Evolutionary conservation across 2,797 vertebrate genomes (phyloP), one percentile per base, ranked within the genome.

Genomic region (Amblyraja radiata): DNA sequence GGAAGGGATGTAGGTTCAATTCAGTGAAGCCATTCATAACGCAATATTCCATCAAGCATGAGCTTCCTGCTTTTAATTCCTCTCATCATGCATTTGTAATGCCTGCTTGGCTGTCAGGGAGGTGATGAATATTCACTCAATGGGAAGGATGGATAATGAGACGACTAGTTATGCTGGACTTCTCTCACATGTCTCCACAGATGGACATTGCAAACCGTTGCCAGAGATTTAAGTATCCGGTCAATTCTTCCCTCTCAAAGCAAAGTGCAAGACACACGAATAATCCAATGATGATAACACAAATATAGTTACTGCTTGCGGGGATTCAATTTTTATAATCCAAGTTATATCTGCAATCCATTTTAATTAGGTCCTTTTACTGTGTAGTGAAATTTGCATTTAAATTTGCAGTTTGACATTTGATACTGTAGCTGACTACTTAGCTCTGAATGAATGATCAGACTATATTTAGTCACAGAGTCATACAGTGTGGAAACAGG

Each of bases 91-190:
- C 23, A 83, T 58, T 63, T 63, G 25, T 86, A 28, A 86, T 86
- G 28, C 32, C 1, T 32, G 84, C n/a, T n/a, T n/a, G 61, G 28
- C 61, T 65, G 16, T 65, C 28, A 1, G 84, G 84, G 28, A 65
- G 14, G 61, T 88, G 61, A 65, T 88, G 61, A 88, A 88, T 61
- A 18, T 8, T 21, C 32, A 1, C 7, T 88, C 84, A 88, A 14
- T 65, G 61, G n/a, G 84, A 88, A 88, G 84, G 28, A 65, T 88
- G 58, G 81, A 88, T 88, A 65, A 88, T 88, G 28, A 88, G 28
- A 32, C 14, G 0, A n/a, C 83, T 10, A 16, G 83, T 86, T 65
- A 0, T 63, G 61, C 84, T 65, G 18, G 61, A 9, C 28, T 65
- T 58, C 84, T 88, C 61, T 88, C 61, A 65, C 84, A 88, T 88